phyloP scores from a whole-genome alignment of 2,797 vertebrate genomes.

The Myotis pilosus region DNA sequence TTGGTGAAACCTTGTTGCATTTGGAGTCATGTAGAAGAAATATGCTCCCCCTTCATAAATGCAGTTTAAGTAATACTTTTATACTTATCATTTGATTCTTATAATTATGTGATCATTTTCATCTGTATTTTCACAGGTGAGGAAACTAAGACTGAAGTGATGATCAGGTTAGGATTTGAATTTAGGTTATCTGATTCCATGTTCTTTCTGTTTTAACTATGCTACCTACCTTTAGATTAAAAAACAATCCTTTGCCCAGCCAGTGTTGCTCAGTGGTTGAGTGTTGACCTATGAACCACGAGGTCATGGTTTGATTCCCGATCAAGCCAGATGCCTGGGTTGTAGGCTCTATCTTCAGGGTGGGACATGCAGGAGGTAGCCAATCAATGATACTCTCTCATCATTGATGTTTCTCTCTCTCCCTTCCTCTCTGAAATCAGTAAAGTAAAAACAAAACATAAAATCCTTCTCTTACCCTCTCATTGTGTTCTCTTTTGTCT shows the following conservation, averaged over 20 bases:
- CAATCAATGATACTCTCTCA: no score
- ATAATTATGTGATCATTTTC: conserved; percentile 14
- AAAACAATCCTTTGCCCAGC: not conserved
- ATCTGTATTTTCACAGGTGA: not conserved
- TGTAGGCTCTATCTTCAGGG: no score
- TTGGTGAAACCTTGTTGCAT: conserved; percentile 22
- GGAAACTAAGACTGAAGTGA: not conserved
- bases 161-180: conserved; percentile 6
- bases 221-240: not conserved
- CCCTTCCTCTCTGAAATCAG: no score
- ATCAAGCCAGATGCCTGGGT: no score
- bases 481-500: not conserved
- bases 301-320: no score
- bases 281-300: no score
- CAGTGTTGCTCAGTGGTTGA: no score
- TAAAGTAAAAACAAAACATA: not conserved
- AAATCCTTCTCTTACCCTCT: not conserved
- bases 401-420: no score
- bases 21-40: conserved; percentile 43
- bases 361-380: no score
- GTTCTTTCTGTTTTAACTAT: not conserved
- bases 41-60: not conserved
- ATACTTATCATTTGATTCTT: conserved; percentile 35
- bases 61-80: conserved; percentile 30
- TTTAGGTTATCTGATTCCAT: not conserved